These are phyloP conservation scores for Pimpla rufipes DNA, from an alignment of 2,888 invertebrate species.

Conservation along the genomic window DNA sequence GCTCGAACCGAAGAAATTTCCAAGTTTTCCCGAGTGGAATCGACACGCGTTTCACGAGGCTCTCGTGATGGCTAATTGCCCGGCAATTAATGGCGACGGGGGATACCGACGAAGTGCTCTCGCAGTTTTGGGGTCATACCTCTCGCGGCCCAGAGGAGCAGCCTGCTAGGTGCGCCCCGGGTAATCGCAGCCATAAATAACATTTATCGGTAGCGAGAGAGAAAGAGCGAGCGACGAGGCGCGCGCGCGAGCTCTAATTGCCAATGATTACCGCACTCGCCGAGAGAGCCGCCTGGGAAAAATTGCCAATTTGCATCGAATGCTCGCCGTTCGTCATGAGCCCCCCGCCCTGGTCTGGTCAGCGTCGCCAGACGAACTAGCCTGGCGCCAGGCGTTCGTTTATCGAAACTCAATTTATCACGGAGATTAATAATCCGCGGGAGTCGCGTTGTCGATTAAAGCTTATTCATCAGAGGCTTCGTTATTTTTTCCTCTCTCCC, in stretches of 20 bases:
- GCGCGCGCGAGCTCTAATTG: slow-evolving; percentile 81
- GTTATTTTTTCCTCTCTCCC: slow-evolving; percentile 49
- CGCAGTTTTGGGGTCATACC: slow-evolving; percentile 64
- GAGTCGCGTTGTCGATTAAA: slow-evolving; percentile 63
- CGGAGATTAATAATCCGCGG: slow-evolving; percentile 64
- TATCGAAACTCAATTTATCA: slow-evolving; percentile 69
- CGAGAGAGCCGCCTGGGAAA: slow-evolving; percentile 77
- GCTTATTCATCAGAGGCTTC: slow-evolving; percentile 61
- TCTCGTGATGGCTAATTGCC: slow-evolving; percentile 72
- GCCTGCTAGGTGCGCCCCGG: slow-evolving; percentile 79
- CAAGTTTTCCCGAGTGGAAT: not conserved
- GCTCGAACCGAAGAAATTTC: not conserved
- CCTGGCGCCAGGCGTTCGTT: slow-evolving; percentile 48
- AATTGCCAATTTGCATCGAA: slow-evolving; percentile 81
- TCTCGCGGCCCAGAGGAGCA: slow-evolving; percentile 60
- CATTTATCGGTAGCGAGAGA: slow-evolving; percentile 75
- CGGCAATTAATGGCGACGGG: slow-evolving; percentile 75
- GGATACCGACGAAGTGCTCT: slow-evolving; percentile 66
- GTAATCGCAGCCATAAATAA: slow-evolving; percentile 83
- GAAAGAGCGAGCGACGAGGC: slow-evolving; percentile 14
- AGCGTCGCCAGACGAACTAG: slow-evolving; percentile 42
- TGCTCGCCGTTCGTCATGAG: slow-evolving; percentile 70
- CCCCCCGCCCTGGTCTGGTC: no score
- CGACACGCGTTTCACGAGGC: slow-evolving; percentile 5
- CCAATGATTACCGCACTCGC: slow-evolving; percentile 79